Evolutionary conservation across 2,113 vertebrate species (phyloP).

Genomic region (Mesembrinibis cayennensis): DNA sequence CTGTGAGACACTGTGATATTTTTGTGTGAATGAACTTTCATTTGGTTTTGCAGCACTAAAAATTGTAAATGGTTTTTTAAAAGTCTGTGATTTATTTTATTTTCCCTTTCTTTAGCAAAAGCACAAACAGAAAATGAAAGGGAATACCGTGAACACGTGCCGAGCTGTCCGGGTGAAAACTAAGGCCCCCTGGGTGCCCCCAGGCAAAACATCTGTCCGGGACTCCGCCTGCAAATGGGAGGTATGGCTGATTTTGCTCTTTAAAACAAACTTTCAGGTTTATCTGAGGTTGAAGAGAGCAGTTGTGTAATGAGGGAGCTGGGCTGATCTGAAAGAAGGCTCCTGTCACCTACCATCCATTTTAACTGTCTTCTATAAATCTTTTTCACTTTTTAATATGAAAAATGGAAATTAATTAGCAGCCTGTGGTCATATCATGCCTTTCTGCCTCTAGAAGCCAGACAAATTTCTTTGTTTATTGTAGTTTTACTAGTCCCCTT

Average conservation of each 20-base stretch:
- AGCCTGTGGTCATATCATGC: neutral
- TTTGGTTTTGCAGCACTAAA: neutral
- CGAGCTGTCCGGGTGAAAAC: conserved; percentile 81
- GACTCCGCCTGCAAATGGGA: conserved; percentile 86
- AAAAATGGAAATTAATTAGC: neutral
- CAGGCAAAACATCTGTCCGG: conserved; percentile 80
- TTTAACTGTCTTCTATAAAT: neutral
- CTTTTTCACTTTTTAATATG: neutral
- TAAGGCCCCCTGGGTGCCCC: conserved; percentile 87
- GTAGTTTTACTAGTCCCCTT: neutral
- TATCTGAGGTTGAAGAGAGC: neutral
- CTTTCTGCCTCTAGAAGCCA: neutral
- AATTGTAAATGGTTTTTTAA: neutral
- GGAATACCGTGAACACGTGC: conserved; percentile 67
- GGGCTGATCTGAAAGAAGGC: neutral
- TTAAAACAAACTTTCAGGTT: neutral
- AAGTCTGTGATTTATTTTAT: neutral
- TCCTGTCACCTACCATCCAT: neutral
- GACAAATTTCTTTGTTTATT: neutral
- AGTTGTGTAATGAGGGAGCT: neutral
- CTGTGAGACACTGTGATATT: neutral
- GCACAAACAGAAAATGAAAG: conserved; percentile 74
- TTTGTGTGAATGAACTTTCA: neutral
- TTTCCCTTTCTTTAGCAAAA: conserved; percentile 63
- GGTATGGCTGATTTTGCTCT: conserved; percentile 70